These are phyloP conservation scores for Apocheima hispidaria DNA, from an alignment of 2,888 invertebrate species.

Conservation along the genomic window DNA sequence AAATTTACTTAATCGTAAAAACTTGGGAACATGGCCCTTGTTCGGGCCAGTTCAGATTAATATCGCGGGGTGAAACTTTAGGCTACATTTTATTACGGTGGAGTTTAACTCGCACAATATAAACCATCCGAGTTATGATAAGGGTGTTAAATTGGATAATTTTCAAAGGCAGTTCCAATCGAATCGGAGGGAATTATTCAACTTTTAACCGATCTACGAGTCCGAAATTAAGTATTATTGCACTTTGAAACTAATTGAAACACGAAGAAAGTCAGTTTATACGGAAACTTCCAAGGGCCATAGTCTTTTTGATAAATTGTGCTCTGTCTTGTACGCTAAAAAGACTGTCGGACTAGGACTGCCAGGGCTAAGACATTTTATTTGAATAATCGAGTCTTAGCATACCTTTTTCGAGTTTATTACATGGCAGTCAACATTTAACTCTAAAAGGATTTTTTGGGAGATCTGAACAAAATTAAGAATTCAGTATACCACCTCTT, in stretches of 20 bases:
- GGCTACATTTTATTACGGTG: constrained; percentile 43
- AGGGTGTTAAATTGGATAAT: constrained; percentile 38
- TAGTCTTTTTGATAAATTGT: neutral
- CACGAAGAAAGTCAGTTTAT: constrained; percentile 1
- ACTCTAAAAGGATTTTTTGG: no score
- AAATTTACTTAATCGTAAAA: constrained; percentile 76
- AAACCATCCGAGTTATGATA: constrained; percentile 41
- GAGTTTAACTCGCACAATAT: constrained; percentile 45
- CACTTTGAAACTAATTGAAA: constrained; percentile 18
- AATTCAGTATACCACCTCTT: no score
- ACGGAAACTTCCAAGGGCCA: neutral
- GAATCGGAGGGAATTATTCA: constrained; percentile 13
- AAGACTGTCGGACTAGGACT: no score
- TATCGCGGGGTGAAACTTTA: constrained; percentile 42
- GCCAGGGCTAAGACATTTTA: no score
- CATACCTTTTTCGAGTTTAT: no score
- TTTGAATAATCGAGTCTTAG: no score
- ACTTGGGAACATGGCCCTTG: constrained; percentile 54
- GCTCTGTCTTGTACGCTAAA: no score
- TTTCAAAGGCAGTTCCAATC: constrained; percentile 30
- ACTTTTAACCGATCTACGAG: constrained; percentile 27
- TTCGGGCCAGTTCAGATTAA: constrained; percentile 40
- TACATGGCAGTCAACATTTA: no score
- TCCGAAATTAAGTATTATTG: constrained; percentile 31
- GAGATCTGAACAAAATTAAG: no score